Base-by-base conservation (phyloP, 2,888 invertebrate species). In the Phaedon cochleariae region DNA sequence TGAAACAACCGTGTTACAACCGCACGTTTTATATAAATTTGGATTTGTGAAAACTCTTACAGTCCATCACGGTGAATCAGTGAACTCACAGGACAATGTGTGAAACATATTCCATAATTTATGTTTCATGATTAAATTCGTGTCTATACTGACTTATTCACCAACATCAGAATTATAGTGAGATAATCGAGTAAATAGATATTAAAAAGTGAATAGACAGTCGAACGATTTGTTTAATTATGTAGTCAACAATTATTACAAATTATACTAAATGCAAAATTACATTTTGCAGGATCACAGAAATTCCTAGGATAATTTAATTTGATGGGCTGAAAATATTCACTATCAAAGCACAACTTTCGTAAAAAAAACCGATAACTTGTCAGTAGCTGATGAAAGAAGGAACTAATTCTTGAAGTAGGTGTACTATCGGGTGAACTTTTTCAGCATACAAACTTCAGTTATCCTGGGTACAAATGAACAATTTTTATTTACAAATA, bases 271-370 rank as follows among this genome's bases (percentile, higher is more conserved):
- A 61, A 65, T 61, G 65, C 65, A 65, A 65, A 65, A 65, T 65
- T 65, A 52, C 29, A 65, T 65, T 65, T 65, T 65, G 65, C 65
- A 61, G 52, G 65, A 65, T 65, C 65, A 65, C 65, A 65, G 65
- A 65, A 65, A 65, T 52, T 45, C 57, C 57, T 45, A 57, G 45
- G 57, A 37, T 29, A 26, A 57, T 57, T 31, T 41, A 3, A 15
- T 41, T 15, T 15, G 15, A 41, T 41, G 41, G n/a, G 6, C 15
- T 2, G 2, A 41, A 41, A 9, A 41, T 15, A 3, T 41, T 41
- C 41, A n/a, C 41, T 4, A 26, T 3, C 26, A 26, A 3, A 26
- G 7, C 7, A 7, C 4, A 26, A 26, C 3, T 5, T 26, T 26
- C 7, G 26, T 7, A 26, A 26, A 7, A 26, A 26, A 26, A 26